phyloP scores from a whole-genome alignment of 2,888 invertebrate species.

The Odontomyia ornata region DNA sequence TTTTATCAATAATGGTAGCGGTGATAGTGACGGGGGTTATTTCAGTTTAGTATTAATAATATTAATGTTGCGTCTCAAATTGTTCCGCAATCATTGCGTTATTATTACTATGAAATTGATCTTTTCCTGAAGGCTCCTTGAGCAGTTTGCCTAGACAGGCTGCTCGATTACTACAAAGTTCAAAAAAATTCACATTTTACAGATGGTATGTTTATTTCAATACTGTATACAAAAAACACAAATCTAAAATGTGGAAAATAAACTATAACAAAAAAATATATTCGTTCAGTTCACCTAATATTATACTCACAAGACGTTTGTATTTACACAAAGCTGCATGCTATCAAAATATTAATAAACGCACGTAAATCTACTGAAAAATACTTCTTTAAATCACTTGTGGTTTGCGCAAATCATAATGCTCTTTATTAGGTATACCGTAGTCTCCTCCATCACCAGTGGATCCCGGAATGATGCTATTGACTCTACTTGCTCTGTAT shows the following conservation, averaged over 20 bases:
- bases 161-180: too few relatives aligned
- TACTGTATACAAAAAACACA: constrained; percentile 32
- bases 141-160: too few relatives aligned
- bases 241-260: constrained; percentile 24
- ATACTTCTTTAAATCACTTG: constrained; percentile 40
- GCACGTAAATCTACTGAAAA: neutral
- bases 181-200: too few relatives aligned
- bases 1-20: too few relatives aligned
- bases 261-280: constrained; percentile 27
- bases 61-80: too few relatives aligned
- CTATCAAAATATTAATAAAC: neutral
- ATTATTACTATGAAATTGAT: too few relatives aligned
- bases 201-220: constrained; percentile 23
- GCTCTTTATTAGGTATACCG: constrained; percentile 45
- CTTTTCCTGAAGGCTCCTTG: too few relatives aligned
- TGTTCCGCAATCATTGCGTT: too few relatives aligned
- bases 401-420: constrained; percentile 47
- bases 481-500: neutral
- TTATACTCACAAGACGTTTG: neutral
- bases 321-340: constrained; percentile 19
- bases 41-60: too few relatives aligned
- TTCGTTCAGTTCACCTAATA: constrained; percentile 26
- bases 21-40: too few relatives aligned
- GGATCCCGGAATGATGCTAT: too few relatives aligned
- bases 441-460: constrained; percentile 31